Evolutionary conservation across 2,888 invertebrate genomes (phyloP), one percentile per base, ranked within the genome.

Genomic region (Platycnemis pennipes): DNA sequence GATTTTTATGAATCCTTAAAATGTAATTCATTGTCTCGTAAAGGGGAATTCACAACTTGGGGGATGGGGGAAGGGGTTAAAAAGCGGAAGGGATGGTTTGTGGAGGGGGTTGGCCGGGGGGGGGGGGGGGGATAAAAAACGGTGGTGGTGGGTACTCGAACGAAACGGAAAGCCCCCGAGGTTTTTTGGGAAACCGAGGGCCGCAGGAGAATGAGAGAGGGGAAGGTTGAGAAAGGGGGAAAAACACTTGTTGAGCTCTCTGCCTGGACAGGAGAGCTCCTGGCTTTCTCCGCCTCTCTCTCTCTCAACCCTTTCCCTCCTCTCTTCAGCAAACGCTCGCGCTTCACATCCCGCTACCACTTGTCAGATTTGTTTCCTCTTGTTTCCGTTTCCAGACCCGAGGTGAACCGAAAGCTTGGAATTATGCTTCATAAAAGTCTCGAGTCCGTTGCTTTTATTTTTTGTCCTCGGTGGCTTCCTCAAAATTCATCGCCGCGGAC

Each of bases 11-110:
- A 91, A 91, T 56, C 56, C 69, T 91, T 91, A 91, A 91, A 91
- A 91, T 91, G 91, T 91, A 91, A 91, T 91, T 91, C 69, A 91
- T 91, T 63, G 91, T 63, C 91, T 91, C 91, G 91, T 91, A 91
- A 91, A 91, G 63, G 91, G 63, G 91, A 63, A 91, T 91, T 69
- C 91, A 56, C 56, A 63, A 91, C 91, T 63, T 44, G 77, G 37
- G 37, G 31, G 7, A 37, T 56, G 22, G 89, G 53, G 89, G 56
- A 63, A 63, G 26, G 89, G 45, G 44, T 44, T 56, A 5, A 44
- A 63, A 91, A 31, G 91, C 26, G 53, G 44, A 56, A 69, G 91
- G 42, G 26, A 44, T 63, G 5, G 42, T 77, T 77, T 13, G 37
- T 37, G 77, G 77, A n/a, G n/a, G n/a, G n/a, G n/a, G n/a, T n/a